Conservation (phyloP, 1,140 invertebrate species). For the Thalassaphorura encarpata region DNA sequence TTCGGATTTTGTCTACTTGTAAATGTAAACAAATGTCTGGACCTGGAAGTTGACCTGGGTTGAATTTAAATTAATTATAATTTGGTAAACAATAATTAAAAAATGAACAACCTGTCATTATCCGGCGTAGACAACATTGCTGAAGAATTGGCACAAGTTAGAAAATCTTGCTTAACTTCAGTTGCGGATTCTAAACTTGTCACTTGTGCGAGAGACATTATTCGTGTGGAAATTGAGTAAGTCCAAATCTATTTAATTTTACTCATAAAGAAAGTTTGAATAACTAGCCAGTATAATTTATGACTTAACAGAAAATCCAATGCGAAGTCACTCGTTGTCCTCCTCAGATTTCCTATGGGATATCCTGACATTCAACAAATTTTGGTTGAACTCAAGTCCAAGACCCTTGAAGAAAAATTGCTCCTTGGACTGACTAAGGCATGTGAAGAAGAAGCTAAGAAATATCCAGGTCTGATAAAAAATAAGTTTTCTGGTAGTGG, state of each 20-base stretch:
- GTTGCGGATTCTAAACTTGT: slow-evolving; percentile 51
- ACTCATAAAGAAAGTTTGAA: slow-evolving; percentile 1
- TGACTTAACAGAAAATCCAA: slow-evolving; percentile 43
- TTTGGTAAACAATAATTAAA: not conserved
- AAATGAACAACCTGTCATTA: not conserved
- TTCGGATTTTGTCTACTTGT: too few species aligned
- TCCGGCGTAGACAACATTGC: slow-evolving; percentile 39
- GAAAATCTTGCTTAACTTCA: slow-evolving; percentile 50
- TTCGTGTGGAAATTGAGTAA: slow-evolving; percentile 56
- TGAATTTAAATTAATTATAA: not conserved
- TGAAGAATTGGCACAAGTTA: slow-evolving; percentile 53
- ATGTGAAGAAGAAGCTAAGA: slow-evolving; percentile 55
- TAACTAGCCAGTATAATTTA: not conserved
- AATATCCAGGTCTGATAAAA: slow-evolving; percentile 47
- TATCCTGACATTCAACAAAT: slow-evolving; percentile 49
- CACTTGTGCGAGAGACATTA: slow-evolving; percentile 53
- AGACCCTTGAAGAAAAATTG: slow-evolving; percentile 53
- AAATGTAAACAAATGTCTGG: not conserved
- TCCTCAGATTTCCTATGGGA: slow-evolving; percentile 53
- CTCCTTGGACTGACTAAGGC: slow-evolving; percentile 50
- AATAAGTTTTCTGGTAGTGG: too few species aligned
- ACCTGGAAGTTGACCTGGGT: not conserved
- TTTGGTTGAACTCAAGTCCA: slow-evolving; percentile 62
- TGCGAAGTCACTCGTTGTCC: slow-evolving; percentile 51
- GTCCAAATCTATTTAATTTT: slow-evolving; percentile 19